phyloP scores from a whole-genome alignment of 2,888 invertebrate species.

The Eristalis pertinax region DNA sequence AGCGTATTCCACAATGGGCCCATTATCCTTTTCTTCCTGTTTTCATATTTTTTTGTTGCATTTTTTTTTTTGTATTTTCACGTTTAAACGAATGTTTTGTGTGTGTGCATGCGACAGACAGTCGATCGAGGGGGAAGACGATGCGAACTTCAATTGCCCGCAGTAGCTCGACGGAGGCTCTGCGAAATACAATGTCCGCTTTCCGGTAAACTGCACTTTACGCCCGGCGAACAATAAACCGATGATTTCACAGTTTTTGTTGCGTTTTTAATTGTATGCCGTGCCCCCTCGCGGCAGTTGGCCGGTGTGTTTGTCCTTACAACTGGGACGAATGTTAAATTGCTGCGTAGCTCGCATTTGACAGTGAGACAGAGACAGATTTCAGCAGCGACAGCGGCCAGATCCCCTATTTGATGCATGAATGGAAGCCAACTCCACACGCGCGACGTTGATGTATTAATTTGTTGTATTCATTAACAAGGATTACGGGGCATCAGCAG shows the following conservation, averaged over 20 bases:
- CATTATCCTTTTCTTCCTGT: background rate
- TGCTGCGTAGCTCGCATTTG: constrained; percentile 39
- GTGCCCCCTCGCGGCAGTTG: background rate
- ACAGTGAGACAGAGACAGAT: background rate
- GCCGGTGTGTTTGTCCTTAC: background rate
- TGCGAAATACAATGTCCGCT: constrained; percentile 34
- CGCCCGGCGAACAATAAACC: constrained; percentile 53
- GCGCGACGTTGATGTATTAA: constrained; percentile 49
- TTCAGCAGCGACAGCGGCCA: background rate
- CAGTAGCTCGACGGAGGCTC: constrained; percentile 22
- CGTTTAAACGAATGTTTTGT: constrained; percentile 32
- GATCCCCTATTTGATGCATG: constrained; percentile 49
- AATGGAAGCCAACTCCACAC: constrained; percentile 25
- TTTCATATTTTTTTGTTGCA: constrained; percentile 3
- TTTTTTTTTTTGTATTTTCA: background rate
- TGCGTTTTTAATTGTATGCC: constrained; percentile 54
- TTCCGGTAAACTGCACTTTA: constrained; percentile 47
- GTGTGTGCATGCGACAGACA: background rate
- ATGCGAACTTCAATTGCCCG: constrained; percentile 39
- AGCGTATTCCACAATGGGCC: constrained; percentile 49
- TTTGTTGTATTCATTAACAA: constrained; percentile 55
- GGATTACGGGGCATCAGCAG: constrained; percentile 53
- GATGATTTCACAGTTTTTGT: constrained; percentile 51
- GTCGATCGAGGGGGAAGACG: background rate
- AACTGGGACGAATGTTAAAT: constrained; percentile 21